A percentile compares a stretch with the other conserved stretches of the same genome.
These are phyloP conservation scores for Lanistes nyassanus DNA, from an alignment of 1,140 invertebrate species.

Conservation along the genomic window DNA sequence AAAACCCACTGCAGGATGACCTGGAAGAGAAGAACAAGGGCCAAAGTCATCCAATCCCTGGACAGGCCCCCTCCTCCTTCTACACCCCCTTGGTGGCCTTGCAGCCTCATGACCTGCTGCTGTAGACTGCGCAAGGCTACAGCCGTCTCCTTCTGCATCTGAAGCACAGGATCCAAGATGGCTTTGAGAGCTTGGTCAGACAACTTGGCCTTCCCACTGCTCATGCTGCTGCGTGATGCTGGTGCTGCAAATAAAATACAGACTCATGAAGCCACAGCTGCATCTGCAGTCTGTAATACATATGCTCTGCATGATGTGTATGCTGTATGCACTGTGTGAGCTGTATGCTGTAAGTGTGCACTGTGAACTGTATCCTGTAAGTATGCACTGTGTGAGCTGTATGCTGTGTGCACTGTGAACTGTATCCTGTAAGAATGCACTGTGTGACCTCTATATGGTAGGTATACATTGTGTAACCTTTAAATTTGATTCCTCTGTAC, in stretches of 20 bases:
- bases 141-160: constrained; percentile 49
- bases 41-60: constrained; percentile 52
- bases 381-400: too few species aligned
- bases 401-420: too few species aligned
- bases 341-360: too few species aligned
- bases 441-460: too few species aligned
- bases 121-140: constrained; percentile 41
- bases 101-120: constrained; percentile 33
- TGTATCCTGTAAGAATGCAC: too few species aligned
- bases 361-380: too few species aligned
- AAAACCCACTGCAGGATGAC: constrained; percentile 56
- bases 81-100: constrained; percentile 14
- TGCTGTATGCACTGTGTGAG: too few species aligned
- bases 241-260: constrained; percentile 31
- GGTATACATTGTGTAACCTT: too few species aligned
- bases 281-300: too few species aligned
- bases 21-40: constrained; percentile 52
- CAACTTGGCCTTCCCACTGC: constrained; percentile 26
- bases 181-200: constrained; percentile 41
- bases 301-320: too few species aligned
- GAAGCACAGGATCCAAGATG: constrained; percentile 46
- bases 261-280: background rate
- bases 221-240: constrained; percentile 15
- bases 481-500: too few species aligned
- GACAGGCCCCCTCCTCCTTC: background rate